A percentile compares a stretch with the other conserved stretches of the same genome.
Evolutionary conservation across 2,888 invertebrate genomes (phyloP).

Genomic region (Dorcus parallelipipedus): DNA sequence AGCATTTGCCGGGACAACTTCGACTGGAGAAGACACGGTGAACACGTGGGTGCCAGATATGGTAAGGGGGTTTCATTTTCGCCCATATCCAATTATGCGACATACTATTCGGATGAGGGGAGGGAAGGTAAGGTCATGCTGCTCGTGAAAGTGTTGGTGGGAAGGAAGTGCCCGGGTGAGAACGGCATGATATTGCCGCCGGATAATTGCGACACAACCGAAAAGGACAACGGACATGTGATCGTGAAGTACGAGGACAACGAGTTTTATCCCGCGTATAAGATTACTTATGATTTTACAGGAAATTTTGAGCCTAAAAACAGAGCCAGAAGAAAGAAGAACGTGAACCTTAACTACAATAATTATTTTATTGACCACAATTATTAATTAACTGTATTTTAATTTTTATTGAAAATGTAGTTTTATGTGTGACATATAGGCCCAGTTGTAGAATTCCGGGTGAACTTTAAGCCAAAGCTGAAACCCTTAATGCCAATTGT

Average conservation of each 20-base stretch:
- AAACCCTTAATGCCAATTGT: too few species aligned
- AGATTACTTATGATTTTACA: conserved; percentile 12
- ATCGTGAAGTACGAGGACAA: conserved; percentile 30
- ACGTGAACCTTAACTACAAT: too few species aligned
- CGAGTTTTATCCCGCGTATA: conserved; percentile 30
- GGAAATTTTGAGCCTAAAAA: too few species aligned
- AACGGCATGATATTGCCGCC: conserved; percentile 25
- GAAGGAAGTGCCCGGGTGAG: conserved; percentile 16
- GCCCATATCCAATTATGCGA: conserved; percentile 3
- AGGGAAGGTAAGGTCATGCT: conserved; percentile 4
- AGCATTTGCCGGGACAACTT: conserved; percentile 6
- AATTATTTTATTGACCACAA: too few species aligned
- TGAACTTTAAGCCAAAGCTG: too few species aligned
- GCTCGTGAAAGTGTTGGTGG: conserved; percentile 7
- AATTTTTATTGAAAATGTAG: too few species aligned
- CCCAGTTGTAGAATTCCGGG: too few species aligned
- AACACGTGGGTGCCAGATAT: not conserved
- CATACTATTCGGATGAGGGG: conserved; percentile 1
- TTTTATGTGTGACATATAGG: too few species aligned
- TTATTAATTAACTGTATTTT: too few species aligned
- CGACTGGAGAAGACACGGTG: conserved; percentile 9
- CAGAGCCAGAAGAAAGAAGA: too few species aligned
- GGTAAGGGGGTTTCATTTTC: conserved; percentile 12
- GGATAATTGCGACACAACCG: conserved; percentile 22
- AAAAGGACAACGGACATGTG: conserved; percentile 25